Evolutionary conservation across 2,888 invertebrate genomes (phyloP).

Genomic region (Microplitis deprimator): DNA sequence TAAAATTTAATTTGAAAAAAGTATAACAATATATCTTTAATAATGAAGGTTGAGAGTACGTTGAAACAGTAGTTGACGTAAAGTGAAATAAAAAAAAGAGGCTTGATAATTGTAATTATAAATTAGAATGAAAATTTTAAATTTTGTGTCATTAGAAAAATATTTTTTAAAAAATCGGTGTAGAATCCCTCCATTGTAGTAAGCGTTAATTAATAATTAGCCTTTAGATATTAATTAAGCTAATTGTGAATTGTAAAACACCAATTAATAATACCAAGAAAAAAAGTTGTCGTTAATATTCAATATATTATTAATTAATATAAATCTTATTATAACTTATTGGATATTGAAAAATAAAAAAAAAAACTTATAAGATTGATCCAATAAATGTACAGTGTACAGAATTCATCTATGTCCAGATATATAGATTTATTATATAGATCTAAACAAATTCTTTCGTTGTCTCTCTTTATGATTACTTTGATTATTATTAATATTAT

Average conservation of each 20-base stretch:
- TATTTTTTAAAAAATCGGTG: slow-evolving; percentile 54
- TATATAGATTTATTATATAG: not conserved
- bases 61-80: slow-evolving; percentile 17
- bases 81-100: slow-evolving; percentile 13
- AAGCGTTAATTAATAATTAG: slow-evolving; percentile 43
- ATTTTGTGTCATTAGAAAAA: slow-evolving; percentile 42
- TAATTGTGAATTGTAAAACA: slow-evolving; percentile 42
- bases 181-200: slow-evolving; percentile 55
- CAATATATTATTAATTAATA: slow-evolving; percentile 35
- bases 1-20: no score
- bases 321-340: slow-evolving; percentile 20
- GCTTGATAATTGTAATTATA: slow-evolving; percentile 35
- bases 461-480: slow-evolving; percentile 27
- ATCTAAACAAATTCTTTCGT: slow-evolving; percentile 39
- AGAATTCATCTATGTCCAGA: slow-evolving; percentile 48
- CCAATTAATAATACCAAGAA: slow-evolving; percentile 43
- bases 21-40: slow-evolving; percentile 21
- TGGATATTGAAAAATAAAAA: slow-evolving; percentile 48
- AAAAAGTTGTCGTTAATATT: slow-evolving; percentile 37
- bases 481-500: slow-evolving; percentile 11
- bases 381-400: slow-evolving; percentile 58
- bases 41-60: not conserved
- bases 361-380: slow-evolving; percentile 47
- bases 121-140: slow-evolving; percentile 11
- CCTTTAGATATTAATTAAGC: slow-evolving; percentile 43